These are phyloP conservation scores for Euschistus heros DNA, from an alignment of 1,140 invertebrate species.

Conservation along the genomic window DNA sequence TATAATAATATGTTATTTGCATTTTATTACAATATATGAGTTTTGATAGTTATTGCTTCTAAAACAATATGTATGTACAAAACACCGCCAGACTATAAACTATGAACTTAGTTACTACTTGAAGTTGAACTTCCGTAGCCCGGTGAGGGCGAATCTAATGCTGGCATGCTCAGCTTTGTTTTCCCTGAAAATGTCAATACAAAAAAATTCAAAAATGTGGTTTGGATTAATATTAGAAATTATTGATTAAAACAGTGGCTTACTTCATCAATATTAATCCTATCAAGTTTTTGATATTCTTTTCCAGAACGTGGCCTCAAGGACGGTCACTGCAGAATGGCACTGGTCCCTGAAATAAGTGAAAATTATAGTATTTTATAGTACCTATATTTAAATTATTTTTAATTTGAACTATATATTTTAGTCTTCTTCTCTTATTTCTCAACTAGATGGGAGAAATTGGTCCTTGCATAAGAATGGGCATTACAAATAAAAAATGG, in stretches of 20 bases:
- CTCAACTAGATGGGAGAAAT: too few species aligned
- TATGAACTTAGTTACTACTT: slow-evolving; percentile 23
- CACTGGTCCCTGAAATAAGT: slow-evolving; percentile 23
- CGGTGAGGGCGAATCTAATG: slow-evolving; percentile 22
- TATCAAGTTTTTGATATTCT: slow-evolving; percentile 73
- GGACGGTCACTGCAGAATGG: slow-evolving; percentile 55
- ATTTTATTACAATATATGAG: background rate
- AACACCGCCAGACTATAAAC: background rate
- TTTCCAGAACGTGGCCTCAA: slow-evolving; percentile 80
- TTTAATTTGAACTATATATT: too few species aligned
- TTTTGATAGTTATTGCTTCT: slow-evolving; percentile 14
- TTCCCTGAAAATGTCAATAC: slow-evolving; percentile 18
- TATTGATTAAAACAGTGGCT: background rate
- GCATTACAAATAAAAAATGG: too few species aligned
- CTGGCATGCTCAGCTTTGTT: slow-evolving; percentile 15
- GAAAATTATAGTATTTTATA: too few species aligned
- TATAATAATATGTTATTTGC: slow-evolving; percentile 8
- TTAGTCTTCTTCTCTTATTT: too few species aligned
- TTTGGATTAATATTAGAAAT: background rate
- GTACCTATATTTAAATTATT: too few species aligned
- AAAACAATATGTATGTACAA: slow-evolving; percentile 5
- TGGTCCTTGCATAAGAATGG: too few species aligned
- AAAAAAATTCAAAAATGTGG: too few species aligned
- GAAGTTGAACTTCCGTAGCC: slow-evolving; percentile 24
- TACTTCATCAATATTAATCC: slow-evolving; percentile 23